phyloP scores from a whole-genome alignment of 2,888 invertebrate genomes.

The Pristionchus japonicus region DNA sequence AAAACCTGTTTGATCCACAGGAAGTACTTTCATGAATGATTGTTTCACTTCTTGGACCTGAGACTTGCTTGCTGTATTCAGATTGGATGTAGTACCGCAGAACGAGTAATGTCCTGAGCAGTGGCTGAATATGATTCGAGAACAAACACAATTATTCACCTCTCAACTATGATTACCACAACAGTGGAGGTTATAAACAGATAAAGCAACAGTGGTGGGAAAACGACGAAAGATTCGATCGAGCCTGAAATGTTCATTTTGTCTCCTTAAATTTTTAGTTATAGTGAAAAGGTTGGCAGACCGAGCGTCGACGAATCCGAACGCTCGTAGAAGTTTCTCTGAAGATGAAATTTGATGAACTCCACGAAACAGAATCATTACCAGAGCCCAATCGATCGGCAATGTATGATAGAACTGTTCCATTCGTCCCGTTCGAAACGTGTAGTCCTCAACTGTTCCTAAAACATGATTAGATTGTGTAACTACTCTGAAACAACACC shows the following conservation, averaged over 20 bases:
- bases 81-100: not conserved
- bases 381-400: slow-evolving; percentile 9
- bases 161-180: not conserved
- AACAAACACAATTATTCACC: not conserved
- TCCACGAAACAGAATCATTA: not conserved
- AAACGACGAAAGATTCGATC: not conserved
- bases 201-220: not conserved
- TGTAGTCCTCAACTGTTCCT: not conserved
- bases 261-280: not conserved
- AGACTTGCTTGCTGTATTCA: not conserved
- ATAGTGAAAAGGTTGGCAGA: not conserved
- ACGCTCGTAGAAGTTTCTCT: slow-evolving; percentile 3
- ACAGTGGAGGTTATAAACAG: not conserved
- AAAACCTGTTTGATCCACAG: not conserved
- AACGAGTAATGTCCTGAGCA: not conserved
- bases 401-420: not conserved
- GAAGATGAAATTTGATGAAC: not conserved
- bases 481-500: not conserved
- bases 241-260: not conserved
- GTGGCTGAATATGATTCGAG: no score
- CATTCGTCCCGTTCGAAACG: not conserved
- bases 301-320: not conserved
- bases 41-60: no score
- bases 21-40: no score
- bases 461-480: not conserved